Evolutionary conservation across 2,797 vertebrate genomes (phyloP).

Genomic region (Taenioides sp.): DNA sequence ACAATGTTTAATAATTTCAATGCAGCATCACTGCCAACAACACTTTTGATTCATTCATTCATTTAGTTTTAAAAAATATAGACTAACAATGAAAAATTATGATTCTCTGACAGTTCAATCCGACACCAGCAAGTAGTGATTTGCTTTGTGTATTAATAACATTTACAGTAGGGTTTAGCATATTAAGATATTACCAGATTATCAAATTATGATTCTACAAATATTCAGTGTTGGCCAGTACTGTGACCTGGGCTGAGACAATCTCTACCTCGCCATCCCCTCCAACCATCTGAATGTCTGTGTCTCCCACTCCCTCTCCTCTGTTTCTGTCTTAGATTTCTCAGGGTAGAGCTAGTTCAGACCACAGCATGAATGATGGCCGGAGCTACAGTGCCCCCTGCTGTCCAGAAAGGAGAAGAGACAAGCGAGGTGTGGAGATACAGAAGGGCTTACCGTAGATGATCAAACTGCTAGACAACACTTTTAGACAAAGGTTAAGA

Average conservation of each 20-base stretch:
- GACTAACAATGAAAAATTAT: too few relatives aligned
- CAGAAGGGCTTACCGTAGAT: constrained; percentile 64
- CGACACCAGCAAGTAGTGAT: too few relatives aligned
- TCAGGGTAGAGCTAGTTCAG: constrained; percentile 74
- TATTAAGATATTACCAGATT: not conserved
- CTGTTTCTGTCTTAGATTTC: constrained; percentile 64
- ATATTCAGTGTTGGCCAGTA: not conserved
- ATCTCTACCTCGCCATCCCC: constrained; percentile 63
- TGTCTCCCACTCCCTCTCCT: constrained; percentile 27
- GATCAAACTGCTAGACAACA: constrained; percentile 42
- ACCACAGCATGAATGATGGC: constrained; percentile 42
- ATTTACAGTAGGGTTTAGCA: too few relatives aligned
- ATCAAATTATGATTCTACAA: not conserved
- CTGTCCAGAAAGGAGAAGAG: constrained; percentile 38
- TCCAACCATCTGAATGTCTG: constrained; percentile 35
- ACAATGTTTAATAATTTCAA: too few relatives aligned
- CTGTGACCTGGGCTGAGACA: constrained; percentile 62
- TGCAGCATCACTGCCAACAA: too few relatives aligned
- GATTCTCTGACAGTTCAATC: too few relatives aligned
- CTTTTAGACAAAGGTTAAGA: constrained; percentile 64
- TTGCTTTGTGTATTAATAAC: too few relatives aligned
- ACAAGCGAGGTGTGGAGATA: constrained; percentile 29
- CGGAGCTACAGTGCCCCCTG: constrained; percentile 60
- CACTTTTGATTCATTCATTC: too few relatives aligned
- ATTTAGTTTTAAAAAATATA: too few relatives aligned